Evolutionary conservation across 2,888 invertebrate genomes (phyloP).

Genomic region (Anodontia alba): DNA sequence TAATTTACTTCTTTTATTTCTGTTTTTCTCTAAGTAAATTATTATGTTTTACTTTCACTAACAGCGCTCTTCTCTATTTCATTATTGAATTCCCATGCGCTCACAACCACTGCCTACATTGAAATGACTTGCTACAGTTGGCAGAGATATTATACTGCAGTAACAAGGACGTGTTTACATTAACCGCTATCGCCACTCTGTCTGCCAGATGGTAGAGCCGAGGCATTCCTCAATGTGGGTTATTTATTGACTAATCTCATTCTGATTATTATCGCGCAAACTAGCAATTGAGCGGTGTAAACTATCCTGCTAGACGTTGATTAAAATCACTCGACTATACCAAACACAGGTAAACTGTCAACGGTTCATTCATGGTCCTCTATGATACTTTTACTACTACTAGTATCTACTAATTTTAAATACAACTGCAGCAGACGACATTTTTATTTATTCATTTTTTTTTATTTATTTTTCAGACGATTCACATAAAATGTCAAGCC

Average conservation of each 20-base stretch:
- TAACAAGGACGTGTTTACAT: constrained; percentile 69
- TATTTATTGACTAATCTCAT: constrained; percentile 83
- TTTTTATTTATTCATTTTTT: no score
- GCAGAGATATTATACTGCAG: constrained; percentile 1
- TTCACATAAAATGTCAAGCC: no score
- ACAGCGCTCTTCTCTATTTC: neutral
- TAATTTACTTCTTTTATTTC: neutral
- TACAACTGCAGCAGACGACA: no score
- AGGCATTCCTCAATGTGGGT: constrained; percentile 79
- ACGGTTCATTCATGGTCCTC: neutral
- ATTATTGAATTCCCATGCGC: constrained; percentile 16
- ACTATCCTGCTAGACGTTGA: constrained; percentile 17
- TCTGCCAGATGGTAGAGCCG: constrained; percentile 81
- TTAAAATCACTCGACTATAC: constrained; percentile 10
- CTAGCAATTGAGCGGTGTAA: constrained; percentile 46
- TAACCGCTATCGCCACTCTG: constrained; percentile 71
- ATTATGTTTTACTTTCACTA: neutral
- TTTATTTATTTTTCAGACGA: no score
- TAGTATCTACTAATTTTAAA: no score
- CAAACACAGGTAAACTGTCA: constrained; percentile 18
- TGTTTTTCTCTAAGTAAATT: neutral
- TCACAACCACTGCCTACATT: constrained; percentile 45
- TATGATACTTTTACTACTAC: no score
- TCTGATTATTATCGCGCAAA: constrained; percentile 74
- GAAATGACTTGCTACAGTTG: constrained; percentile 51